phyloP scores from a whole-genome alignment of 2,113 vertebrate genomes.

The Tringa solitaria region DNA sequence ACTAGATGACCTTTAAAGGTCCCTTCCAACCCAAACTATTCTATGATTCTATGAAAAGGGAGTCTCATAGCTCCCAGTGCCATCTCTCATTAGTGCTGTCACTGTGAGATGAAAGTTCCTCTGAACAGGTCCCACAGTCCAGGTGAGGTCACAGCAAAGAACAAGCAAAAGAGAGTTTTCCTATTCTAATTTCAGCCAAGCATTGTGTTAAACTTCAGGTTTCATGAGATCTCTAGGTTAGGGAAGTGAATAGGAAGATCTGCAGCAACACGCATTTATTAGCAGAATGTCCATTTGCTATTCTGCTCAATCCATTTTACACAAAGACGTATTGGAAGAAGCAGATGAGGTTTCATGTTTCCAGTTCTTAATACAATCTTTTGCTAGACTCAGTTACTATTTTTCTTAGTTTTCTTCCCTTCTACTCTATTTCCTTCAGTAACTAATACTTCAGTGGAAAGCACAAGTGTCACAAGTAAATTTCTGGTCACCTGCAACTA shows the following conservation, averaged over 20 bases:
- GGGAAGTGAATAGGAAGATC: not conserved
- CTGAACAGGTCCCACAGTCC: not conserved
- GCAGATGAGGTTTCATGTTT: not conserved
- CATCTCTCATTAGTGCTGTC: not conserved
- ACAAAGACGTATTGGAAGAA: not conserved
- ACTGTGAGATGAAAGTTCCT: not conserved
- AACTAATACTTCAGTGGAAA: not conserved
- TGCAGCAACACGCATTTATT: not conserved
- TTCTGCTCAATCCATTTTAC: not conserved
- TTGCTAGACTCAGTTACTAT: not conserved
- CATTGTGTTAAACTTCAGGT: not conserved
- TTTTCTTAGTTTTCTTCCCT: not conserved
- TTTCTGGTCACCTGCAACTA: not conserved
- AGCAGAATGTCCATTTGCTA: not conserved
- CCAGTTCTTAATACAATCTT: not conserved
- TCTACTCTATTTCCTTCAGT: not conserved
- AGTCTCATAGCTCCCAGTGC: fast-evolving
- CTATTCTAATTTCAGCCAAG: not conserved
- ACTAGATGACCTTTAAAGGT: not conserved
- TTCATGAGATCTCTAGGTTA: not conserved
- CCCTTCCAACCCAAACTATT: not conserved
- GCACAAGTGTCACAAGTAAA: not conserved
- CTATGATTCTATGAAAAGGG: not conserved
- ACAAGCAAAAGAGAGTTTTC: not conserved
- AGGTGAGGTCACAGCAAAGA: not conserved